A percentile compares a stretch with the other conserved stretches of the same genome.
These are phyloP conservation scores for Resseliella maxima DNA, from an alignment of 2,888 invertebrate genomes.

Conservation along the genomic window DNA sequence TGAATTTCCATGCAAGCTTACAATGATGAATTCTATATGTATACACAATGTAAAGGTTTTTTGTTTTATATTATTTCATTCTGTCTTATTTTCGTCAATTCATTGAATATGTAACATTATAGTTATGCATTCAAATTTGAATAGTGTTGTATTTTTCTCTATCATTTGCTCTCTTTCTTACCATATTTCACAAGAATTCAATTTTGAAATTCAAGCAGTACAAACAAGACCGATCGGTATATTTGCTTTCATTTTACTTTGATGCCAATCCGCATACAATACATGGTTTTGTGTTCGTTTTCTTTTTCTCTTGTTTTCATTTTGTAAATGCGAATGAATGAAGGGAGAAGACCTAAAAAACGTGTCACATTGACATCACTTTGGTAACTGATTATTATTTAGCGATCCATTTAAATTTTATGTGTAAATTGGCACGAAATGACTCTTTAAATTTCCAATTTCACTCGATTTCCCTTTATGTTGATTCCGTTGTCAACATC, in stretches of 20 bases:
- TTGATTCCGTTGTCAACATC: too few relatives aligned
- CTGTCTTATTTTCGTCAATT: background rate
- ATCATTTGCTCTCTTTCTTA: background rate
- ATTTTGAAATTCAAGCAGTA: conserved; percentile 34
- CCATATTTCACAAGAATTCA: background rate
- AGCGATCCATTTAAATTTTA: background rate
- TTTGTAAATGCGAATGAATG: background rate
- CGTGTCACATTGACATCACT: conserved; percentile 12
- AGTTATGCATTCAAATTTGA: conserved; percentile 19
- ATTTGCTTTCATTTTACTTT: background rate
- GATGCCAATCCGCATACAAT: background rate
- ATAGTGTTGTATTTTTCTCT: too few relatives aligned
- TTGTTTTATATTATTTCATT: too few relatives aligned
- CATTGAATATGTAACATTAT: background rate
- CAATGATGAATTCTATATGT: background rate
- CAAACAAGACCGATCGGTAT: background rate
- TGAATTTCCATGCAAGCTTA: background rate
- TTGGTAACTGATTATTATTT: conserved; percentile 3
- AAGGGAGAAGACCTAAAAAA: conserved; percentile 4
- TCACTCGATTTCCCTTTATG: background rate
- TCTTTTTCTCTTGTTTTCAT: too few relatives aligned
- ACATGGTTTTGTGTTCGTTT: too few relatives aligned
- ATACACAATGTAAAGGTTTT: too few relatives aligned
- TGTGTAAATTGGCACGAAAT: conserved; percentile 1
- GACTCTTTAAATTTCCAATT: background rate